Evolutionary conservation across 2,113 vertebrate genomes (phyloP).

Genomic region (Gymnobelideus leadbeateri): DNA sequence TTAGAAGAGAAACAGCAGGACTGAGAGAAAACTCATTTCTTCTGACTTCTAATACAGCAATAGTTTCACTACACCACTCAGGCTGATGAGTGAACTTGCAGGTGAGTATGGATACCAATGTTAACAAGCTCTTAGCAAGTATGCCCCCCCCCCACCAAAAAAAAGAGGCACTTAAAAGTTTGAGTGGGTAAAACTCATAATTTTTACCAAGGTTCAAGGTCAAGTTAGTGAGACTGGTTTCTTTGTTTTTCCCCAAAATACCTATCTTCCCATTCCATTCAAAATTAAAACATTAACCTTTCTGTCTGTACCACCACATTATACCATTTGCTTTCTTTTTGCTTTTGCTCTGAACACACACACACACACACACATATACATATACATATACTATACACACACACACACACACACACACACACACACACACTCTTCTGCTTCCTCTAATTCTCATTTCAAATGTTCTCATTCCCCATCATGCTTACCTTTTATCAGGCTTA

Average conservation of each 20-base stretch:
- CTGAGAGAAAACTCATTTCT: neutral
- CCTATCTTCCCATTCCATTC: neutral
- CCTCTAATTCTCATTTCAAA: neutral
- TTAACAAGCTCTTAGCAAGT: neutral
- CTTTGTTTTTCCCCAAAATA: neutral
- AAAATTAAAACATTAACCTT: neutral
- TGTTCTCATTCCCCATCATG: neutral
- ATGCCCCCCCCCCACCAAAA: neutral
- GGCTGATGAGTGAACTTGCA: neutral
- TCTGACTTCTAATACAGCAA: neutral
- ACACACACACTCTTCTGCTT: neutral
- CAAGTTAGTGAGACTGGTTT: neutral
- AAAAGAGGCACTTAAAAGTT: neutral
- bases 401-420: neutral
- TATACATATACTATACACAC: no score
- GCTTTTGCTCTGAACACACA: neutral
- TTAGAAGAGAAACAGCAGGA: neutral
- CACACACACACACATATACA: neutral
- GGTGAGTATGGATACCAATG: neutral
- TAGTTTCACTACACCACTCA: neutral
- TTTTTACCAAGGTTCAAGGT: neutral
- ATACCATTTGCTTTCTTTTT: neutral
- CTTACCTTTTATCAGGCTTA: neutral
- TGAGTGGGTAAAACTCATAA: neutral
- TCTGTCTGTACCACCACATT: neutral